phyloP scores from a whole-genome alignment of 2,888 invertebrate genomes.

The Leucophora obtusa region DNA sequence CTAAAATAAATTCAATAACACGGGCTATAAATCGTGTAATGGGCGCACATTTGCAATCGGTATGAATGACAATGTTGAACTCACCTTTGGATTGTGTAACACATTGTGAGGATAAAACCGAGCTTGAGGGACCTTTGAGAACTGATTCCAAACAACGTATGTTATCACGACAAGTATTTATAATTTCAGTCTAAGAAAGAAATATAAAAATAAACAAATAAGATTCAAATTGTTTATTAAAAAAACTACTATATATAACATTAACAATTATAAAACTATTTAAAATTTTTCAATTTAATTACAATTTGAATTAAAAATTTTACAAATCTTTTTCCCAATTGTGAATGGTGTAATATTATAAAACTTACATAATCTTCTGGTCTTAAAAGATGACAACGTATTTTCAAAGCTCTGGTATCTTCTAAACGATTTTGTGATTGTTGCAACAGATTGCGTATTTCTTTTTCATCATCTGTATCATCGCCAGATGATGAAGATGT shows the following conservation, averaged over 20 bases:
- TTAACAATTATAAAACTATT: no score
- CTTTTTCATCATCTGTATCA: constrained; percentile 77
- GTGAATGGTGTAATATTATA: no score
- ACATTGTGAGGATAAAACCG: constrained; percentile 80
- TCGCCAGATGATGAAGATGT: constrained; percentile 75
- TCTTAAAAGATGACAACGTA: constrained; percentile 77
- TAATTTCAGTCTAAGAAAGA: constrained; percentile 86
- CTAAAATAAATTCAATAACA: constrained; percentile 75
- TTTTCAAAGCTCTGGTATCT: constrained; percentile 77
- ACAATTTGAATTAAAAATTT: no score
- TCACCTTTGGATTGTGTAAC: constrained; percentile 83
- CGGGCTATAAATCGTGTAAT: constrained; percentile 78
- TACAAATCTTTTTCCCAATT: no score
- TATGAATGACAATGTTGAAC: constrained; percentile 70
- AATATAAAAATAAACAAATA: neutral
- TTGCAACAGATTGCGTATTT: constrained; percentile 76
- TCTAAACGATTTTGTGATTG: constrained; percentile 77
- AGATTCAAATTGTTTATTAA: neutral
- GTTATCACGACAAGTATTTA: constrained; percentile 91
- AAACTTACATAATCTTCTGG: constrained; percentile 79
- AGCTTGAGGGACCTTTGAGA: constrained; percentile 80
- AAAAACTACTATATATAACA: no score
- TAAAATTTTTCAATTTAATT: no score
- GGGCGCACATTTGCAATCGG: constrained; percentile 77
- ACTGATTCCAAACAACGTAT: constrained; percentile 88